These are phyloP conservation scores for Frankliniella intonsa DNA, from an alignment of 2,888 invertebrate species.

Conservation along the genomic window DNA sequence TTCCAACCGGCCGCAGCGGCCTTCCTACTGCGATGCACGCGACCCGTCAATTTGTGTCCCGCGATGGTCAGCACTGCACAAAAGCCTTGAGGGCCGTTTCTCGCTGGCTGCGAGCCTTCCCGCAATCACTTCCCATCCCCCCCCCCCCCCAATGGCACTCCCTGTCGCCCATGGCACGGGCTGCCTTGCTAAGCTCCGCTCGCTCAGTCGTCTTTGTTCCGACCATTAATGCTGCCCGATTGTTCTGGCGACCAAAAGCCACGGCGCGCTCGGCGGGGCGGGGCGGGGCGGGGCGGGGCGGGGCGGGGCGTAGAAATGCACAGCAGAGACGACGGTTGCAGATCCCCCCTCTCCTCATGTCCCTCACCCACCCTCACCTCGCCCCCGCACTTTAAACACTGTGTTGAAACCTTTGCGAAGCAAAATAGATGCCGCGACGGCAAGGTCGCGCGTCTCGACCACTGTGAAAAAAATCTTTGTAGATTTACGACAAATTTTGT, in stretches of 20 bases:
- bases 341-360: too few relatives aligned
- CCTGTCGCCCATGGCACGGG: background rate
- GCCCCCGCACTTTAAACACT: too few relatives aligned
- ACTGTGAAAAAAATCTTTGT: too few relatives aligned
- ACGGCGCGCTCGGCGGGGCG: background rate
- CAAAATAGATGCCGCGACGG: too few relatives aligned
- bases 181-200: background rate
- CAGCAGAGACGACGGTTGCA: background rate
- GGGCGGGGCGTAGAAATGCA: background rate
- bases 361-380: too few relatives aligned
- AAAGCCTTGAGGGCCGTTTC: background rate
- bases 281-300: background rate
- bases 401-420: too few relatives aligned
- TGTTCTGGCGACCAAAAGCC: conserved; percentile 11
- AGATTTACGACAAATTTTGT: too few relatives aligned
- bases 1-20: too few relatives aligned
- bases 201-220: conserved; percentile 10
- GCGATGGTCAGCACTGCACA: background rate
- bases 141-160: background rate
- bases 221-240: conserved; percentile 10
- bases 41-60: background rate
- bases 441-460: too few relatives aligned
- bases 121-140: background rate
- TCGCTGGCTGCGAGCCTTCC: background rate
- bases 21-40: background rate